Base-by-base conservation (phyloP, 2,797 vertebrate genomes). In the Hirundo rustica region DNA sequence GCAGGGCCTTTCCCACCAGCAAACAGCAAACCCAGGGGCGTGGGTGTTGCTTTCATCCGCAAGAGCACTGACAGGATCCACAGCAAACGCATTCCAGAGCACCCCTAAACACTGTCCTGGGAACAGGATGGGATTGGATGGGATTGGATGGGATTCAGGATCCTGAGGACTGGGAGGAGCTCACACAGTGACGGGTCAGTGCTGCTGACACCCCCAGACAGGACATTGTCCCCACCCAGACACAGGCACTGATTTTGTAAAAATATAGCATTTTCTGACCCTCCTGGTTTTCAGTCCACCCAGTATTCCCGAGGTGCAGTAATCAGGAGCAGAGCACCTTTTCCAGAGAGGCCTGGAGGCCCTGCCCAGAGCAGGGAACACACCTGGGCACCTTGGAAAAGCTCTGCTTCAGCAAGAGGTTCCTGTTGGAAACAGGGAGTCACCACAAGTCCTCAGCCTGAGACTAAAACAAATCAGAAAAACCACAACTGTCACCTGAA, bases 281-380 rank as follows among this genome's bases (percentile, higher is more conserved):
- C 27, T 53, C 11, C 13, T 44, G 13, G 12, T 10, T 57, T 42
- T 55, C 64, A 15, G 4, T 22, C 42, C 7, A 16, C 10, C n/a
- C 54, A 13, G 0, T 6, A 3, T 13, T 51, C 29, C 0, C 0
- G 3, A 34, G 68, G 19, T 18, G 19, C 7, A 26, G 55, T 7
- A 6, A 4, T 1, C 10, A 26, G 32, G n/a, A 79, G 34, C 51
- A 54, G 53, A 88, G 23, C 55, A 10, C 7, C 18, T 29, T 47
- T 11, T 40, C 91, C 3, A 1, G 6, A 5, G 23, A 45, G 60
- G 67, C 9, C 44, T 16, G 61, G 19, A 57, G 36, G 29, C 51
- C 27, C 38, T 72, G 30, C 15, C 25, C 29, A 1, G 15, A 6
- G 4, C 64, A 11, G 20, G 64, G 64, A 25, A 8, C 0, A 0